Conservation (phyloP, 2,888 invertebrate species). For the Rotaria macrura region DNA sequence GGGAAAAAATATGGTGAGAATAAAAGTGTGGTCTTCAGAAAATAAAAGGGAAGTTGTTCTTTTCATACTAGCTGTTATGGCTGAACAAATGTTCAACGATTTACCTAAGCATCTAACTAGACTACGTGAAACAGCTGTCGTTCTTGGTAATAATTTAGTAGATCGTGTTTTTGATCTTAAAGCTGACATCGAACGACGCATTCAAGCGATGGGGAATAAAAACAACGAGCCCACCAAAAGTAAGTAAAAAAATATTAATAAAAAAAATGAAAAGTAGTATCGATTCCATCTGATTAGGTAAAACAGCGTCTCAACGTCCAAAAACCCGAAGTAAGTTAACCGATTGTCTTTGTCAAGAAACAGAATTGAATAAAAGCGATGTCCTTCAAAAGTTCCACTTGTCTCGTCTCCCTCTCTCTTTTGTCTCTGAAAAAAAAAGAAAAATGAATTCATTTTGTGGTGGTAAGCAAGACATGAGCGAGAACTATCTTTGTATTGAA, state of each 20-base stretch:
- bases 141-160: neutral
- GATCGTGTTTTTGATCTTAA: neutral
- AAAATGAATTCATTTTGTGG: no score
- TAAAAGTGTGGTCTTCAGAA: no score
- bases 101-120: neutral
- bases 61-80: neutral
- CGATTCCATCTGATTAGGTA: neutral
- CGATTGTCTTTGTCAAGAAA: no score
- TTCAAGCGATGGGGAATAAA: neutral
- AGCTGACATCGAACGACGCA: neutral
- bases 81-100: neutral
- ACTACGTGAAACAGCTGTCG: neutral
- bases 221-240: neutral
- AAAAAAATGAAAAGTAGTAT: neutral
- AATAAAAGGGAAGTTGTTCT: no score
- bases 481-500: no score
- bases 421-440: no score
- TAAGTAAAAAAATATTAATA: neutral
- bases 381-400: no score
- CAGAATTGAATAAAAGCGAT: no score
- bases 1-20: slow-evolving; percentile 3
- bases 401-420: no score
- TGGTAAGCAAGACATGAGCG: no score
- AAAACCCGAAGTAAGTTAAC: neutral
- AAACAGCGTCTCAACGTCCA: neutral